These are phyloP conservation scores for Campoplex nolae DNA, from an alignment of 2,888 invertebrate species.

Conservation along the genomic window DNA sequence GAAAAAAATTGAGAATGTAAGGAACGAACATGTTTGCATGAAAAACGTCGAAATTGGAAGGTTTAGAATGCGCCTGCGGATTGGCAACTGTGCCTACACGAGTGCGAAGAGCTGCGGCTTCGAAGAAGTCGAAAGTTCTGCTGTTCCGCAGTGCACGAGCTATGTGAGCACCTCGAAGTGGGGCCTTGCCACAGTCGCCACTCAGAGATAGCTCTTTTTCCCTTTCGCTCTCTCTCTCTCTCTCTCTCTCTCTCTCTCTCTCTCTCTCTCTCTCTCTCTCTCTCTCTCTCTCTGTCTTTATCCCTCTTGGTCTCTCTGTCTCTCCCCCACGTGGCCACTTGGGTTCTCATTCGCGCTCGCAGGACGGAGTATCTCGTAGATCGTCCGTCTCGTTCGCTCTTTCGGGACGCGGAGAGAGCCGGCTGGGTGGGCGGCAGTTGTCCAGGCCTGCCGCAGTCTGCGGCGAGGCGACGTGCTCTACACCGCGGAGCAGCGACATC, in stretches of 20 bases:
- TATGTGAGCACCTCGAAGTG: slow-evolving; percentile 60
- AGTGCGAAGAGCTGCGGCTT: slow-evolving; percentile 20
- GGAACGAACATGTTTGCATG: no score
- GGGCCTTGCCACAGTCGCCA: slow-evolving; percentile 53
- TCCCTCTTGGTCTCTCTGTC: slow-evolving; percentile 27
- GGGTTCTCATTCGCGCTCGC: slow-evolving; percentile 51
- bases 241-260: slow-evolving; percentile 22
- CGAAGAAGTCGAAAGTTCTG: neutral
- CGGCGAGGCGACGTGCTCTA: slow-evolving; percentile 81
- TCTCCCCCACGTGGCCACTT: slow-evolving; percentile 62
- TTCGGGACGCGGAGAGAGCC: slow-evolving; percentile 64
- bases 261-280: slow-evolving; percentile 49
- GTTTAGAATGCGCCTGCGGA: slow-evolving; percentile 47
- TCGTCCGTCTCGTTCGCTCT: slow-evolving; percentile 55
- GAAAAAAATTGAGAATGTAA: neutral
- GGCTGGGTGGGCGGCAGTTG: slow-evolving; percentile 82
- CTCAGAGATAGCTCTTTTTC: slow-evolving; percentile 44
- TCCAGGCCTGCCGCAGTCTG: slow-evolving; percentile 80
- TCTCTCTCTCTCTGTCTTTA: slow-evolving; percentile 1
- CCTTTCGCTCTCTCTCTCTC: slow-evolving; percentile 19
- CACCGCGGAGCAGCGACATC: slow-evolving; percentile 77
- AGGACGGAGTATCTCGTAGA: slow-evolving; percentile 35
- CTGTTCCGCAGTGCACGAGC: neutral
- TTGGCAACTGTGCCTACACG: slow-evolving; percentile 47
- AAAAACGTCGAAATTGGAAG: neutral